Evolutionary conservation across 2,113 vertebrate genomes (phyloP), one percentile per base, ranked within the genome.

Genomic region (Archocentrus centrarchus): DNA sequence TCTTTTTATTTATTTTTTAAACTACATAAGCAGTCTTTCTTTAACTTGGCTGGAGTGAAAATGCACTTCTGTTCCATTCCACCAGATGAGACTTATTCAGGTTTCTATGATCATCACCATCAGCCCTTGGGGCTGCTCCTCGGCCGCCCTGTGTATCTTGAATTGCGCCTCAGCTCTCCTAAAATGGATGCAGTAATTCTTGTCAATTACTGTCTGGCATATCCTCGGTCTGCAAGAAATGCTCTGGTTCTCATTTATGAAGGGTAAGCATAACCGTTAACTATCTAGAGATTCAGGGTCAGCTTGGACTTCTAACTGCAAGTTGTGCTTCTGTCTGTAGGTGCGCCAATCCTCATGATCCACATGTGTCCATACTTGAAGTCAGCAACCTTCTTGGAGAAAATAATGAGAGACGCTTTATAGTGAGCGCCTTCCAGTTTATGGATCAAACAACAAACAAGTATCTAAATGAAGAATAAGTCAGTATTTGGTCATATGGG

Each of bases 191-290:
- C 93, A 1, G 88, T 92, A 2, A 63, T 96, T 27, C 57, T 95
- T 3, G 93, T 96, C 9, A 94, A 96, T 44, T 96, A 96, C 84
- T 96, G 96, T 81, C 35, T 96, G 2, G 96, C 96, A 18, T 96
- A 95, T 27, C 92, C 96, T 32, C 91, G 89, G 3, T 95, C 93
- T 9, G 94, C 92, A 11, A 92, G 13, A 20, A 94, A 90, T 8
- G 95, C 90, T 4, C 76, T 96, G 64, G 91, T 96, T 63, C 87
- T 96, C 0, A 32, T 95, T 41, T 93, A 94, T 88, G 92, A 96
- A 82, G 95, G 95, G 96, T 96, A 85, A 87, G 92, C 4, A 0
- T 10, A 0, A 62, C 15, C 3, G 0, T 47, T 32, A 1, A 1
- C 24, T 10, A 5, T 3, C 3, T 17, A 4, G 20, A 2, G 6